Conservation (phyloP, 2,113 vertebrate species). For the Rhinichthys klamathensis region DNA sequence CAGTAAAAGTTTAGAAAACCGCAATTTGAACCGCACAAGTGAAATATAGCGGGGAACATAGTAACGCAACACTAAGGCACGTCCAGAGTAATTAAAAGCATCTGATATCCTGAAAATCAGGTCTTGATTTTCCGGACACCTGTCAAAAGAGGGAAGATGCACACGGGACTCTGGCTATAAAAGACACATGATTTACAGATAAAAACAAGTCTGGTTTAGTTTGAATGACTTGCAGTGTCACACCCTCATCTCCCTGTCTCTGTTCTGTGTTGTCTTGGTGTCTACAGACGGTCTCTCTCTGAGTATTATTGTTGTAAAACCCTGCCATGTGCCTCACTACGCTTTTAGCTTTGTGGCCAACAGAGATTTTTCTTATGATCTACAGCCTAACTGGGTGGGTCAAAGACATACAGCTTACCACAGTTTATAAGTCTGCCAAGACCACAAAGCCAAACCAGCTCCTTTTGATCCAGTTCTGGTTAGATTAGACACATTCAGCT, state of each 20-base stretch:
- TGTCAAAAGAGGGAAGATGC: constrained; percentile 40
- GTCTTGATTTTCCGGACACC: constrained; percentile 34
- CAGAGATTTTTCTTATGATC: background rate
- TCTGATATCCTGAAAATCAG: constrained; percentile 6
- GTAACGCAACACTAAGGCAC: background rate
- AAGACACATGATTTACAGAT: background rate
- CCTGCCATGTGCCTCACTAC: background rate
- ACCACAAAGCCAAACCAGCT: background rate
- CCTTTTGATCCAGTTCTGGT: constrained; percentile 1
- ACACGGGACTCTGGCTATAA: background rate
- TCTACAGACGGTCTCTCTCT: background rate
- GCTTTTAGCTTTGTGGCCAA: constrained; percentile 3
- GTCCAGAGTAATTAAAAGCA: background rate
- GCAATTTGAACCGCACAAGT: too few relatives aligned
- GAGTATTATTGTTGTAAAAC: background rate
- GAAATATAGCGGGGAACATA: background rate
- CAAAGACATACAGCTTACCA: background rate
- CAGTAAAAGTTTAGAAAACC: too few relatives aligned
- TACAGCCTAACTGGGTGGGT: background rate
- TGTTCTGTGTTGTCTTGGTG: background rate
- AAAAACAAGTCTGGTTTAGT: background rate
- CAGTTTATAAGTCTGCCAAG: background rate
- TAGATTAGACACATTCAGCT: background rate
- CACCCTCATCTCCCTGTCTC: constrained; percentile 2
- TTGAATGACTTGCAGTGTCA: background rate